phyloP scores from a whole-genome alignment of 2,888 invertebrate species.

The Deladenus siricidicola region DNA sequence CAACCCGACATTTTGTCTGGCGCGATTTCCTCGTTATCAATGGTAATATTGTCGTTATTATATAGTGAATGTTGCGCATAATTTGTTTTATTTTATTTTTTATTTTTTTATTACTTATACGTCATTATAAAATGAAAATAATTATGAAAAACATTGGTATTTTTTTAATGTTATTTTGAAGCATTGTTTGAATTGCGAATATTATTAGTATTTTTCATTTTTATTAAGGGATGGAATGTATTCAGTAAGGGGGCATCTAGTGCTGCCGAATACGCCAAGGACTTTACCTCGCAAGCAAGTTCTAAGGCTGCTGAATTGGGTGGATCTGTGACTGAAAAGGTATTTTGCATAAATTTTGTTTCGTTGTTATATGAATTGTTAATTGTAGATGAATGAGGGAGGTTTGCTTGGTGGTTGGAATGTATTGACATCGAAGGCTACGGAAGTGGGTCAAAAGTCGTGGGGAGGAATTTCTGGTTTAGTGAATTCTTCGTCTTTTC shows the following conservation, averaged over 20 bases:
- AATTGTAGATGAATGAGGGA: conserved; percentile 17
- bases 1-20: conserved; percentile 42
- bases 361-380: background rate
- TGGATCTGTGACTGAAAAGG: conserved; percentile 16
- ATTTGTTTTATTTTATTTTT: background rate
- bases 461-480: conserved; percentile 45
- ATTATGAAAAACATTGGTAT: too few relatives aligned
- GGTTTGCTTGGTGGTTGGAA: conserved; percentile 17
- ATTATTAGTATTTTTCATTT: background rate
- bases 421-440: conserved; percentile 39
- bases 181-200: background rate
- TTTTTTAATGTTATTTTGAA: conserved; percentile 5
- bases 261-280: conserved; percentile 50
- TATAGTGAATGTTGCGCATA: too few relatives aligned
- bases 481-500: conserved; percentile 51
- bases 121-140: too few relatives aligned
- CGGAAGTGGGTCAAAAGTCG: conserved; percentile 45
- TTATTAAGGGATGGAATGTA: conserved; percentile 47
- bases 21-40: conserved; percentile 46
- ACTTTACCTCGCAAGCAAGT: conserved; percentile 42
- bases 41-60: conserved; percentile 25
- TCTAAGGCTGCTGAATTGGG: conserved; percentile 45
- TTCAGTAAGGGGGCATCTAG: conserved; percentile 45
- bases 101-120: too few relatives aligned
- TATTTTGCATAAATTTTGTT: background rate